Percentiles rank a stretch among this genome's conserved stretches.
phyloP scores from a whole-genome alignment of 1,140 invertebrate genomes.

The Listronotus oregonensis region DNA sequence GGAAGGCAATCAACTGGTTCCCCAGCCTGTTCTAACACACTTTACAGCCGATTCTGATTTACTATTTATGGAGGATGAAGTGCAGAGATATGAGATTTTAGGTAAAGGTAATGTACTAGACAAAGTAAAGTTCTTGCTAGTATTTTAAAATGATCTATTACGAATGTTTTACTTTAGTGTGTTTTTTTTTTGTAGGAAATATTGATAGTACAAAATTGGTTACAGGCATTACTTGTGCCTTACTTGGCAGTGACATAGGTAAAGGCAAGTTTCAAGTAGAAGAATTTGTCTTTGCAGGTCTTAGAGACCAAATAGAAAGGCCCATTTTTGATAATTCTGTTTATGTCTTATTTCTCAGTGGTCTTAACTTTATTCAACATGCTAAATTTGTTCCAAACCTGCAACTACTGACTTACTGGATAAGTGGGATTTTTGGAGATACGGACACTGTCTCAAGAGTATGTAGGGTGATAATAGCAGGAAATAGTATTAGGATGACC shows the following conservation, averaged over 20 bases:
- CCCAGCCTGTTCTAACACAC: constrained; percentile 69
- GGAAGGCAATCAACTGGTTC: constrained; percentile 82
- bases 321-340: constrained; percentile 58
- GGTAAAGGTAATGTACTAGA: constrained; percentile 47
- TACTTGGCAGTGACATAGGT: constrained; percentile 70
- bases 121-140: too few species aligned
- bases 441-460: constrained; percentile 69
- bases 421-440: constrained; percentile 72
- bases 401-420: constrained; percentile 78
- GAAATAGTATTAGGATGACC: constrained; percentile 60
- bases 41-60: constrained; percentile 77
- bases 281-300: constrained; percentile 74
- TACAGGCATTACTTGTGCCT: constrained; percentile 78
- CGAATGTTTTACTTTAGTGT: too few species aligned
- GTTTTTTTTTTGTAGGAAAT: constrained; percentile 57
- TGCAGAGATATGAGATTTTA: constrained; percentile 80
- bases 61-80: constrained; percentile 89
- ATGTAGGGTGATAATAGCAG: constrained; percentile 78
- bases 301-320: constrained; percentile 62
- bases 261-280: constrained; percentile 76
- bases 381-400: constrained; percentile 56
- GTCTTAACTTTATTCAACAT: constrained; percentile 74
- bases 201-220: constrained; percentile 66
- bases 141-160: constrained; percentile 2
- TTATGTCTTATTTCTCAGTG: constrained; percentile 79